Evolutionary conservation across 2,888 invertebrate species (phyloP).

Genomic region (Theretra japonica): DNA sequence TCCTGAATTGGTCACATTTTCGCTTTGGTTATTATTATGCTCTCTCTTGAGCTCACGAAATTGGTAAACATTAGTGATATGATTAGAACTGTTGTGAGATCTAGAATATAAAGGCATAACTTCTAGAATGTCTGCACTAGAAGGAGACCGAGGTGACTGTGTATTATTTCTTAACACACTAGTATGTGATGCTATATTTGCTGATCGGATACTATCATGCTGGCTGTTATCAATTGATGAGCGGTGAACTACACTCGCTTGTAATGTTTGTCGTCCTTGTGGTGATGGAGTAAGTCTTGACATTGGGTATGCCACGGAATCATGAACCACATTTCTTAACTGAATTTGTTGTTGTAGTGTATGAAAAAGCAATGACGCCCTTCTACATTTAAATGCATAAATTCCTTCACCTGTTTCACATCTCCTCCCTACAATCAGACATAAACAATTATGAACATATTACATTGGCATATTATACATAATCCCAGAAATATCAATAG

Average conservation of each 20-base stretch:
- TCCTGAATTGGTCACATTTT: slow-evolving; percentile 53
- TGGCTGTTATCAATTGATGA: slow-evolving; percentile 77
- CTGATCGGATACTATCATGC: slow-evolving; percentile 55
- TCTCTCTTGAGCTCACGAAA: slow-evolving; percentile 83
- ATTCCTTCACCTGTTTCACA: slow-evolving; percentile 97
- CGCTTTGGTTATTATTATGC: slow-evolving; percentile 77
- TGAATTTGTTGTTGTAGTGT: slow-evolving; percentile 94
- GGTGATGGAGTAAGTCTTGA: slow-evolving; percentile 70
- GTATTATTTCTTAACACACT: slow-evolving; percentile 54
- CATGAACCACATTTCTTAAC: slow-evolving; percentile 82
- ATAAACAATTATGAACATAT: too few relatives aligned
- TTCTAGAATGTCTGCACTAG: slow-evolving; percentile 83
- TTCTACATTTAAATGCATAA: slow-evolving; percentile 95
- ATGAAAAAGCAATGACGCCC: slow-evolving; percentile 94
- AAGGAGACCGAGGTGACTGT: slow-evolving; percentile 79
- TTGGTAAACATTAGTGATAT: slow-evolving; percentile 84
- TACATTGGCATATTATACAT: too few relatives aligned
- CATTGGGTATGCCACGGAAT: slow-evolving; percentile 69
- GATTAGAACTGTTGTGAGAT: slow-evolving; percentile 64
- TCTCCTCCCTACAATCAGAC: slow-evolving; percentile 83
- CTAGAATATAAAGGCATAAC: slow-evolving; percentile 81
- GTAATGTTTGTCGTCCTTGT: slow-evolving; percentile 71
- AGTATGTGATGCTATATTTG: slow-evolving; percentile 52
- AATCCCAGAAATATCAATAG: too few relatives aligned
- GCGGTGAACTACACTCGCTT: slow-evolving; percentile 74